A percentile compares a stretch with the other conserved stretches of the same genome.
Conservation (phyloP, 2,888 invertebrate species). For the Mayetiola destructor region DNA sequence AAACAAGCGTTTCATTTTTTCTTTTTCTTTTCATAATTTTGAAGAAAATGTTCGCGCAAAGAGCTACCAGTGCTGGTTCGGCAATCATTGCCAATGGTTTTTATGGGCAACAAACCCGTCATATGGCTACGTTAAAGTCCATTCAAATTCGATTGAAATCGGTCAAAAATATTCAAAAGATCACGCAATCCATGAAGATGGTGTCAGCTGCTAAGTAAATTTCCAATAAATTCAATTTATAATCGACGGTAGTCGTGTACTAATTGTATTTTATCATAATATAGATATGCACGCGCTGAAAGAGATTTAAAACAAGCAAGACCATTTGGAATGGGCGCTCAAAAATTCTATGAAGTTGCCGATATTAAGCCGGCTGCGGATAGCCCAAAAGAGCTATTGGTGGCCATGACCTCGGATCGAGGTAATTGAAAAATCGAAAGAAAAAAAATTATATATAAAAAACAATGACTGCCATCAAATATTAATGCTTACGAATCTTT, state of each 20-base stretch:
- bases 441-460: too few species aligned
- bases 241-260: too few species aligned
- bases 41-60: slow-evolving; percentile 18
- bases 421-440: slow-evolving; percentile 31
- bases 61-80: slow-evolving; percentile 14
- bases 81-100: slow-evolving; percentile 17
- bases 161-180: slow-evolving; percentile 98
- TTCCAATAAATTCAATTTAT: not conserved
- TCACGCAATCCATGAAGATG: slow-evolving; percentile 99
- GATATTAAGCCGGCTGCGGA: slow-evolving; percentile 53
- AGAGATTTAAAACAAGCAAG: slow-evolving; percentile 85
- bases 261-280: too few species aligned
- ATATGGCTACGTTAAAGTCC: slow-evolving; percentile 90
- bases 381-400: slow-evolving; percentile 55
- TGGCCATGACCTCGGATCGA: slow-evolving; percentile 94
- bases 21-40: too few species aligned
- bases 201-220: slow-evolving; percentile 72
- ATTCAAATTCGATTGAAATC: slow-evolving; percentile 94
- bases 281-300: slow-evolving; percentile 80
- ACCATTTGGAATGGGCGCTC: slow-evolving; percentile 81
- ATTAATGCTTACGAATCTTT: not conserved
- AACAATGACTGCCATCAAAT: not conserved
- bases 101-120: slow-evolving; percentile 54
- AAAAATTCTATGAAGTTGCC: slow-evolving; percentile 83
- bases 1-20: not conserved